These are phyloP conservation scores for Magallana ariakensis DNA, from an alignment of 1,140 invertebrate genomes.

Conservation along the genomic window DNA sequence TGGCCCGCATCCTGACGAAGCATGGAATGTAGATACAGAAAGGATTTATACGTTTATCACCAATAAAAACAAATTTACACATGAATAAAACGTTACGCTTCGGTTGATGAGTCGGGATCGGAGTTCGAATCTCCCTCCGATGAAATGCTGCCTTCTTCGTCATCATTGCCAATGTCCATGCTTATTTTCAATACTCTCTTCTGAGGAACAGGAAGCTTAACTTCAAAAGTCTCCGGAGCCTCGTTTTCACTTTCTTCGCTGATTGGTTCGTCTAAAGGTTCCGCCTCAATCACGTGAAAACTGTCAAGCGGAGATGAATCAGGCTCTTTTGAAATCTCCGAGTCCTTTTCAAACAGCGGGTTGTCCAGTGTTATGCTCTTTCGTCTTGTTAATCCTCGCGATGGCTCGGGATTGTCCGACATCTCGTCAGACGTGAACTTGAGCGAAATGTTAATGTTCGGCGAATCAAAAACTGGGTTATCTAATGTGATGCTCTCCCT, in stretches of 20 bases:
- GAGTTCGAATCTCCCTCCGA: not conserved
- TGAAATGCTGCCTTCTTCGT: not conserved
- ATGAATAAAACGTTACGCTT: not conserved
- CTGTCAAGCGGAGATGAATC: not conserved
- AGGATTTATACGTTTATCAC: no score
- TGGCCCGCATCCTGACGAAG: no score
- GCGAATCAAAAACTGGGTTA: slow-evolving; percentile 34
- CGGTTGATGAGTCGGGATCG: not conserved
- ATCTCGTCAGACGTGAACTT: slow-evolving; percentile 15
- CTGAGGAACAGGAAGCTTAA: not conserved
- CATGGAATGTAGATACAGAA: no score
- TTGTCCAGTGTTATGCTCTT: slow-evolving; percentile 40
- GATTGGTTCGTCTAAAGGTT: not conserved
- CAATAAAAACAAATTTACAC: no score
- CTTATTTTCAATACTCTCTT: slow-evolving; percentile 20
- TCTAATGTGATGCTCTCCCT: slow-evolving; percentile 40
- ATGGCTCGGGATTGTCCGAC: not conserved
- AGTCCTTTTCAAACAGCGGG: slow-evolving; percentile 8
- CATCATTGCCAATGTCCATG: not conserved
- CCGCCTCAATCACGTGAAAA: slow-evolving; percentile 7
- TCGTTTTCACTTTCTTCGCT: slow-evolving; percentile 25
- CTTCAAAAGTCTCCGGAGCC: not conserved
- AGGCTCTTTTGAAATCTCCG: not conserved
- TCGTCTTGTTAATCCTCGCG: not conserved
- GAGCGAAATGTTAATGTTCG: not conserved